These are phyloP conservation scores for Lydus trimaculatus DNA, from an alignment of 2,888 invertebrate species.

Conservation along the genomic window DNA sequence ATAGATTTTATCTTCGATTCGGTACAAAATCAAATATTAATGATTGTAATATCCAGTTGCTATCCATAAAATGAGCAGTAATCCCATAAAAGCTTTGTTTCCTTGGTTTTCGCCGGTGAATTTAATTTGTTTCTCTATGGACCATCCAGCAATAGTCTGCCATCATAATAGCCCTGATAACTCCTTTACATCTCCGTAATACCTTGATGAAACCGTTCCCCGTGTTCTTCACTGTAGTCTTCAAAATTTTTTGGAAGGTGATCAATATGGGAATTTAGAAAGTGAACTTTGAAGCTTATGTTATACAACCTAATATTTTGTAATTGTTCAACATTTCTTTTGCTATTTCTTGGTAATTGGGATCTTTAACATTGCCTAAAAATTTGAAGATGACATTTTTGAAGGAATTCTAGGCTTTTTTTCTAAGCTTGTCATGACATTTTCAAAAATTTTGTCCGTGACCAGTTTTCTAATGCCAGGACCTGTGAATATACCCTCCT, in stretches of 20 bases:
- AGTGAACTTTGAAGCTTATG: conserved; percentile 8
- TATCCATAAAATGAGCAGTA: too few relatives aligned
- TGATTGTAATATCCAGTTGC: too few relatives aligned
- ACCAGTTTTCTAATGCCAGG: conserved; percentile 23
- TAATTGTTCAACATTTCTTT: background rate
- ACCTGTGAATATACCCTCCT: conserved; percentile 31
- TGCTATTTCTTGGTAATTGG: conserved; percentile 4
- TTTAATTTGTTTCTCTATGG: background rate
- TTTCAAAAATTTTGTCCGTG: too few relatives aligned
- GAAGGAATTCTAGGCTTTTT: conserved; percentile 11
- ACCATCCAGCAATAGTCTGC: conserved; percentile 8
- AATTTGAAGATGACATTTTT: conserved; percentile 1
- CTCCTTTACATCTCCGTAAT: background rate
- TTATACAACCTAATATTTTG: background rate
- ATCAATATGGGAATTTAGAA: background rate
- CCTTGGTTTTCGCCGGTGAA: too few relatives aligned
- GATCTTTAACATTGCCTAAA: conserved; percentile 13
- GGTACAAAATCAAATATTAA: too few relatives aligned
- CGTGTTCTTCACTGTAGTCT: background rate
- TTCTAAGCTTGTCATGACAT: background rate
- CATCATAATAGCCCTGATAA: conserved; percentile 1
- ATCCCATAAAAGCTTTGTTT: background rate
- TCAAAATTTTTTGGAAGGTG: background rate
- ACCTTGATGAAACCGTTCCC: background rate
- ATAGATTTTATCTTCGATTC: too few relatives aligned